Base-by-base conservation (phyloP, 2,888 invertebrate species). In the Meiosimyza platycephala region DNA sequence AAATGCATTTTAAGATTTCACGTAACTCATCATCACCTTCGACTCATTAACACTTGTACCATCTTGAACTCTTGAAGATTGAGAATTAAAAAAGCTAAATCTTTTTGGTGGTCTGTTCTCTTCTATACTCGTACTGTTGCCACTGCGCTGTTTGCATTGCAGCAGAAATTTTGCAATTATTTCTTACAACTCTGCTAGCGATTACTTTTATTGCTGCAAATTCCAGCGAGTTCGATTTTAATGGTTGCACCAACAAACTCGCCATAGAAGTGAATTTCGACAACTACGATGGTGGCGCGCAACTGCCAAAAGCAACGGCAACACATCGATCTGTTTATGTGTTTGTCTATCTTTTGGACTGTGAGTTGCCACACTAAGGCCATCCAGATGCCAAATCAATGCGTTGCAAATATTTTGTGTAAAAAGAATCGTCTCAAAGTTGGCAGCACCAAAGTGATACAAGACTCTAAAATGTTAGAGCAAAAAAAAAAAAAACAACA, bases 101-200 rank as follows among this genome's bases (percentile, higher is more conserved):
- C 40, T 55, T 55, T 22, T 18, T 12, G 55, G 55, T 55, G 55
- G 13, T 55, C 28, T 28, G 18, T 15, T 54, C 18, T 1, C 18
- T n/a, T 13, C n/a, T n/a, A 55, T 6, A 55, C 55, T 55, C 18
- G 18, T 55, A 16, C 55, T 22, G 55, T n/a, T 16, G 55, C 55
- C 16, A n/a, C 55, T 18, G 18, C 55, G 13, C 28, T n/a, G 54
- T 54, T 18, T 18, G 16, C 18, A 18, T n/a, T 18, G 55, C 55
- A 55, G 55, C 9, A 55, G 18, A 55, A 55, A 55, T 55, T 55
- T n/a, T 22, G 55, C 55, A 55, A 55, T 55, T 55, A 55, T 55
- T 55, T 40, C 18, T 6, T 22, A 55, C 18, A 16, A 22, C 54
- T 11, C 55, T 54, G 54, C 16, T 7, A n/a, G n/a, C 12, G n/a